Base-by-base conservation (phyloP, 2,113 vertebrate genomes). In the Emydocephalus ijimae region DNA sequence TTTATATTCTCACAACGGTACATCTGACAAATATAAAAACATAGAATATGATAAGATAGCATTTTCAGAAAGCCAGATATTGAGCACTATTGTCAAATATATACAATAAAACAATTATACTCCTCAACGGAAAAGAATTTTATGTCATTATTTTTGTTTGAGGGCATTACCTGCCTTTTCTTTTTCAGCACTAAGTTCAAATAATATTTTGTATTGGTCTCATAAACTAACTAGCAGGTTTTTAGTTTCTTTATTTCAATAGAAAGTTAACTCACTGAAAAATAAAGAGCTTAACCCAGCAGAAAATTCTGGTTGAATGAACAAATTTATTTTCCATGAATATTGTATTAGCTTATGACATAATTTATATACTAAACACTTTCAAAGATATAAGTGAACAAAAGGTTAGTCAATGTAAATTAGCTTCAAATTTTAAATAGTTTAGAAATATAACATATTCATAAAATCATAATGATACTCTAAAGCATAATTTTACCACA, bases 261-360 rank as follows among this genome's bases (percentile, higher is more conserved):
- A 54, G 93, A 96, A 93, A 91, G 90, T 96, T 94, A 95, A 94
- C 52, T 93, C 64, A 92, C 91, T 94, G 89, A 95, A 94, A 97
- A 93, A 95, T 93, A 96, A 96, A 94, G 74, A 69, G 43, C 69
- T 96, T 86, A 95, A 93, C 91, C 96, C 94, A 95, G 92, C 91
- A 95, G 92, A 96, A 97, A 97, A 94, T 93, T 94, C 95, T 97
- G 96, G 50, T 93, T 96, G 94, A 97, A 96, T 94, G 95, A 97
- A 95, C 89, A 94, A 95, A 95, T 94, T 96, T 89, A 91, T 97
- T 97, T 96, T 94, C 94, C 43, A 92, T 95, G 92, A 85, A 94
- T 95, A 94, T 57, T 15, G 12, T 95, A 95, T 95, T 96, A 95
- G 87, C 54, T 96, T 93, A 94, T 86, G 81, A 91, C 87, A 89